Conservation (phyloP, 2,797 vertebrate genomes). For the Heterohyrax brucei region DNA sequence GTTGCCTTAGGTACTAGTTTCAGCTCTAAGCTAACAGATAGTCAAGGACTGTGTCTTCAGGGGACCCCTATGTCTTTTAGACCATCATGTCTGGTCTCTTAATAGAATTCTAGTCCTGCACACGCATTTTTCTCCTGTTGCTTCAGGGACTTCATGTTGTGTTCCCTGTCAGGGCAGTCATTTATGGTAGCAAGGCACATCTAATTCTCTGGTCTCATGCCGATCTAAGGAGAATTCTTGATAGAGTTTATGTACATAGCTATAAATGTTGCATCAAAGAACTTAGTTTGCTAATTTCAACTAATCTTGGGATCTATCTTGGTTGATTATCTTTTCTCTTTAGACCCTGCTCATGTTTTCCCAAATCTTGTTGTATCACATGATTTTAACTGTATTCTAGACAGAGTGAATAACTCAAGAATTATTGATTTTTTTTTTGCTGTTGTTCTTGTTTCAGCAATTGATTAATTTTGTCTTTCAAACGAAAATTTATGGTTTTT, state of each 20-base stretch:
- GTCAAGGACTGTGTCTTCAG: no score
- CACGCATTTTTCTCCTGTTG: no score
- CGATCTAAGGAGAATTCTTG: no score
- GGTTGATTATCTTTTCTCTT: constrained; percentile 35
- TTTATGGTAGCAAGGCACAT: no score
- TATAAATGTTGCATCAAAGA: not conserved
- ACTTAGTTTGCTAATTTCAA: not conserved
- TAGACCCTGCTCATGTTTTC: not conserved
- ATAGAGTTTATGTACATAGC: not conserved
- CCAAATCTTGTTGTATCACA: not conserved
- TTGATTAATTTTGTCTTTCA: constrained; percentile 17
- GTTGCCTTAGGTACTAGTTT: no score
- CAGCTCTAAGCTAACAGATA: no score
- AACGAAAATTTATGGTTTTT: constrained; percentile 12
- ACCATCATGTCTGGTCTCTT: no score
- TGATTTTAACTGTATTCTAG: constrained; percentile 14
- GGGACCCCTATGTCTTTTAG: no score
- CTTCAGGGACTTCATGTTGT: no score
- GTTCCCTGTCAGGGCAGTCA: no score
- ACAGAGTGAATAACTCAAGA: not conserved
- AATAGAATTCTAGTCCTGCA: no score
- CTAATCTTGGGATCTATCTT: not conserved
- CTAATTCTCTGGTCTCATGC: no score
- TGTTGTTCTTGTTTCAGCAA: constrained; percentile 34
- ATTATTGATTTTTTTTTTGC: not conserved